These are phyloP conservation scores for Petrolisthes manimaculis DNA, from an alignment of 2,888 invertebrate species.

Conservation along the genomic window DNA sequence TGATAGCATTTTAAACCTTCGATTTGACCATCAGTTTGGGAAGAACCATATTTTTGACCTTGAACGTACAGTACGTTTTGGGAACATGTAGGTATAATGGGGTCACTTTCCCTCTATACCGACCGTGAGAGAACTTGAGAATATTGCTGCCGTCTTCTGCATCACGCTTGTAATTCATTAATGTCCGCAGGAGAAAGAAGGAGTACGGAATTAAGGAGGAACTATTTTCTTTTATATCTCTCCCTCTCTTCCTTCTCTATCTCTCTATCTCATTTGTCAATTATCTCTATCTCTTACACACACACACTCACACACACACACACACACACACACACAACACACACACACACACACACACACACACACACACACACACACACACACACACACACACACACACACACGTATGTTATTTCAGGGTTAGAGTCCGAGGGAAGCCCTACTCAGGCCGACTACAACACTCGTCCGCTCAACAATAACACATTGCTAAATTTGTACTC, in stretches of 20 bases:
- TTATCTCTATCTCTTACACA: not conserved
- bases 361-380: not conserved
- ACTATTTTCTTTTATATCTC: not conserved
- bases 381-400: not conserved
- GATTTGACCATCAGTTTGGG: too few species aligned
- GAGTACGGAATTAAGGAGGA: too few species aligned
- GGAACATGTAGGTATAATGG: not conserved
- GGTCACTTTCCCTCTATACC: not conserved
- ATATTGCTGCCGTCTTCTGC: not conserved
- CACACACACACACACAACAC: not conserved
- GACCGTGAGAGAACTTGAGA: not conserved
- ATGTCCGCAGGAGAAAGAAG: too few species aligned
- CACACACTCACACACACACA: not conserved
- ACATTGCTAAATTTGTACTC: not conserved
- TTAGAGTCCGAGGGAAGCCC: not conserved
- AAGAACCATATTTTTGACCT: too few species aligned
- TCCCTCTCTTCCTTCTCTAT: not conserved
- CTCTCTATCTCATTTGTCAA: not conserved
- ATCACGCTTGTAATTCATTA: not conserved
- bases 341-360: not conserved
- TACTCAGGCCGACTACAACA: not conserved
- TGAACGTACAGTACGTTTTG: too few species aligned
- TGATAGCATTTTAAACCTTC: too few species aligned
- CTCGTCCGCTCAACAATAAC: not conserved
- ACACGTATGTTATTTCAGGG: not conserved